phyloP scores from a whole-genome alignment of 2,888 invertebrate genomes.

The Heliconius sara region DNA sequence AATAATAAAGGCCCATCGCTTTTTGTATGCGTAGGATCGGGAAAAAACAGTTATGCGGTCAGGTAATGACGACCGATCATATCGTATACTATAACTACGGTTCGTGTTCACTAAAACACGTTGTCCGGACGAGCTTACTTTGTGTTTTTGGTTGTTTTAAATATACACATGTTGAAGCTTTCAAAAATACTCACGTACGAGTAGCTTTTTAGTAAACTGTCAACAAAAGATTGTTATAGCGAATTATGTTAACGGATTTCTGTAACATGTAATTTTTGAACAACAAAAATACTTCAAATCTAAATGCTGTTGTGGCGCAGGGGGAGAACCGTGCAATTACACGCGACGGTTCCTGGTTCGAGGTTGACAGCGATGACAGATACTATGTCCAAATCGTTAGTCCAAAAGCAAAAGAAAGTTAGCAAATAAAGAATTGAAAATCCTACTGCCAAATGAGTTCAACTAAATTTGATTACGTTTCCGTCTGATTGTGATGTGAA shows the following conservation, averaged over 20 bases:
- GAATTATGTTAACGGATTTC: neutral
- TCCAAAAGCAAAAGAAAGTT: neutral
- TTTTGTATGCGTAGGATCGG: constrained; percentile 76
- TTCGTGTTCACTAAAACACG: constrained; percentile 30
- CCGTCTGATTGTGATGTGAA: constrained; percentile 38
- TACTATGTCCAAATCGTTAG: neutral
- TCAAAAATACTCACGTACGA: constrained; percentile 1
- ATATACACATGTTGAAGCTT: constrained; percentile 13
- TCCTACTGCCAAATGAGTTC: neutral
- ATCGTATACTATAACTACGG: constrained; percentile 40
- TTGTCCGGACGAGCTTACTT: constrained; percentile 10
- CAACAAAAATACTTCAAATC: no score
- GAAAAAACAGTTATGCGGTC: constrained; percentile 80
- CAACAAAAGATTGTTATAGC: neutral
- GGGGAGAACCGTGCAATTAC: no score
- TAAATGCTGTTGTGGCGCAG: no score
- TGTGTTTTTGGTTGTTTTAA: constrained; percentile 16
- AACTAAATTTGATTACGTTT: constrained; percentile 37
- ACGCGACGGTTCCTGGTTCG: no score
- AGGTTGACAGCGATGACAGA: no score
- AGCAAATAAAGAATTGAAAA: neutral
- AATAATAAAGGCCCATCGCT: constrained; percentile 73
- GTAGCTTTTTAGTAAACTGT: constrained; percentile 11
- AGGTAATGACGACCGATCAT: constrained; percentile 64
- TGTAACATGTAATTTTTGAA: neutral